Base-by-base conservation (phyloP, 2,888 invertebrate species). In the Saturnia pavonia region DNA sequence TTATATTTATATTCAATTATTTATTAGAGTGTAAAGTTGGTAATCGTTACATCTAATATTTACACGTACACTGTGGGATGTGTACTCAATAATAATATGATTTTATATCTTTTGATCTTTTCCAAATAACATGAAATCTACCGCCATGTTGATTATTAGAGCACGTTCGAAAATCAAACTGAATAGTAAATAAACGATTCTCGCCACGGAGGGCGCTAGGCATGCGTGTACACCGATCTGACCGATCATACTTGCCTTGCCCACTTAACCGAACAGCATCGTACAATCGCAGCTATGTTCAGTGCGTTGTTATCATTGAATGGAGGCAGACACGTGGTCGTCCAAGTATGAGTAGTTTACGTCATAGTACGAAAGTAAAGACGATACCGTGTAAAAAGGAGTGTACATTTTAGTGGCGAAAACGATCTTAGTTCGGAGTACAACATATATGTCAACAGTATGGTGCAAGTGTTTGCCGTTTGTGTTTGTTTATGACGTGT, bases 131-230 rank as follows among this genome's bases (percentile, higher is more conserved):
- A 14, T 60, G 11, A 11, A 65, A 88, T 87, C 83, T 84, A 83
- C 42, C 82, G 83, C 84, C 83, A 85, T 87, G 88, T 86, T 89
- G 88, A 88, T 90, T 91, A 91, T 85, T 90, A 84, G 88, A 91
- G 86, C 89, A 89, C 88, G 88, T 88, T 91, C 81, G 87, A 85
- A 89, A 87, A 91, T 91, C 86, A 86, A 80, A 92, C 88, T 88
- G 90, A 90, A 90, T 91, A 89, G 91, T 91, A 92, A 91, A 91
- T 93, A 92, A 91, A 92, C 91, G 88, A 87, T 85, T 81, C 81
- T 84, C 81, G 86, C 82, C 82, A 85, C 85, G 85, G 87, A 85
- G 84, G 87, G 85, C 87, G 84, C 69, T 78, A 82, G 80, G 82
- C 84, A 82, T 85, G 91, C 91, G 90, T 89, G 90, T 84, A 88